Conservation (phyloP, 2,797 vertebrate genomes). For the Morelia viridis region DNA sequence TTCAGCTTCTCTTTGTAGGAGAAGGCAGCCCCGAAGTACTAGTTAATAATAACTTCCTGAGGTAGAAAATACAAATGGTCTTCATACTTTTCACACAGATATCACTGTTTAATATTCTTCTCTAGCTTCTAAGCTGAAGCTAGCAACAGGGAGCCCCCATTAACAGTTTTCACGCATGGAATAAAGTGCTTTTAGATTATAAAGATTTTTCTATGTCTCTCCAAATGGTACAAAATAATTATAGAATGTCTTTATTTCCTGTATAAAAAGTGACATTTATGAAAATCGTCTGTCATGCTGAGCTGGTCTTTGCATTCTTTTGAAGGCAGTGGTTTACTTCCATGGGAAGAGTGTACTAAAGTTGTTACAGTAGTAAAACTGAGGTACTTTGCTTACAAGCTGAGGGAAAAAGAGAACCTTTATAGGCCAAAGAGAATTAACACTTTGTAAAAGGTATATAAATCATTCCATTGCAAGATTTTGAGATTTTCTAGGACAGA, state of each 20-base stretch:
- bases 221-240: slow-evolving; percentile 53
- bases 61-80: slow-evolving; percentile 5
- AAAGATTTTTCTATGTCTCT: slow-evolving; percentile 34
- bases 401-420: slow-evolving; percentile 1
- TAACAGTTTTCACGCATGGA: slow-evolving; percentile 37
- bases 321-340: neutral
- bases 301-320: neutral
- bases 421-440: neutral
- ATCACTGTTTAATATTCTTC: slow-evolving; percentile 42
- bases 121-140: slow-evolving; percentile 13
- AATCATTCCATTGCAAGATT: neutral
- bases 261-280: slow-evolving; percentile 25
- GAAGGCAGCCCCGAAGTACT: neutral
- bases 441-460: slow-evolving; percentile 5
- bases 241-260: slow-evolving; percentile 39
- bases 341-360: neutral
- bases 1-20: neutral
- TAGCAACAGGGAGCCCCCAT: slow-evolving; percentile 26
- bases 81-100: slow-evolving; percentile 24
- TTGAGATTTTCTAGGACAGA: neutral
- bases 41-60: slow-evolving; percentile 17
- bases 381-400: slow-evolving; percentile 5
- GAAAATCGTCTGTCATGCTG: slow-evolving; percentile 30
- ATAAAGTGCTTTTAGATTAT: slow-evolving; percentile 50
- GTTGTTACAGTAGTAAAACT: neutral